Evolutionary conservation across 2,113 vertebrate species (phyloP).

Genomic region (Chaetops frenatus): DNA sequence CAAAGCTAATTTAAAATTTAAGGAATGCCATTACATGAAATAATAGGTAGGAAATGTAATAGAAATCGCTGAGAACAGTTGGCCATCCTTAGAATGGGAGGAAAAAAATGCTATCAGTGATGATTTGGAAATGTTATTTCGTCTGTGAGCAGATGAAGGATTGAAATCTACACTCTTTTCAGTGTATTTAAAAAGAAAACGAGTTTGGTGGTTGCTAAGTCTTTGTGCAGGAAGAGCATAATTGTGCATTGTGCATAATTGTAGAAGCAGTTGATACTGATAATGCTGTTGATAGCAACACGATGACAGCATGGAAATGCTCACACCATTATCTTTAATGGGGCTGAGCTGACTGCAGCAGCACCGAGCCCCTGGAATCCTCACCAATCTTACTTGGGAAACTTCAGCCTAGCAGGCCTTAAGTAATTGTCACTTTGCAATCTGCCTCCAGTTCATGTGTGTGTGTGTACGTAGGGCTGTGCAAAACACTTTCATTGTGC

Average conservation of each 20-base stretch:
- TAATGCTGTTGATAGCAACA: conserved; percentile 52
- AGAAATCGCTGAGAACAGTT: conserved; percentile 80
- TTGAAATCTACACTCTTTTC: conserved; percentile 72
- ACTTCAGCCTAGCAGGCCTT: conserved; percentile 48
- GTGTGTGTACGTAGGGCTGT: neutral
- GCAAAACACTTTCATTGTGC: conserved; percentile 2
- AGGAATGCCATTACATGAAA: conserved; percentile 87
- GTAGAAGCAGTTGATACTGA: conserved; percentile 61
- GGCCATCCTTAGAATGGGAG: conserved; percentile 74
- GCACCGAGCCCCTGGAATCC: conserved; percentile 33
- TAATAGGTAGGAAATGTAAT: conserved; percentile 85
- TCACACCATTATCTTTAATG: conserved; percentile 50
- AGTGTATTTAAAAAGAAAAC: conserved; percentile 72
- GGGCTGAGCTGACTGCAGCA: conserved; percentile 37
- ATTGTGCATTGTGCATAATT: conserved; percentile 42
- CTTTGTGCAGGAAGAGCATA: conserved; percentile 48
- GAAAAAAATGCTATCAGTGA: conserved; percentile 71
- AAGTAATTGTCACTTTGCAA: conserved; percentile 45
- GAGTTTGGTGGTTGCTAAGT: conserved; percentile 54
- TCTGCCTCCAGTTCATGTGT: neutral
- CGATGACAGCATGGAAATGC: conserved; percentile 57
- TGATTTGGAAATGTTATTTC: conserved; percentile 76
- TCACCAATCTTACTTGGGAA: conserved; percentile 51
- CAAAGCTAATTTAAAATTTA: conserved; percentile 95
- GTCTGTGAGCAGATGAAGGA: conserved; percentile 76